Evolutionary conservation across 2,113 vertebrate species (phyloP).

Genomic region (Prietella phreatophila): DNA sequence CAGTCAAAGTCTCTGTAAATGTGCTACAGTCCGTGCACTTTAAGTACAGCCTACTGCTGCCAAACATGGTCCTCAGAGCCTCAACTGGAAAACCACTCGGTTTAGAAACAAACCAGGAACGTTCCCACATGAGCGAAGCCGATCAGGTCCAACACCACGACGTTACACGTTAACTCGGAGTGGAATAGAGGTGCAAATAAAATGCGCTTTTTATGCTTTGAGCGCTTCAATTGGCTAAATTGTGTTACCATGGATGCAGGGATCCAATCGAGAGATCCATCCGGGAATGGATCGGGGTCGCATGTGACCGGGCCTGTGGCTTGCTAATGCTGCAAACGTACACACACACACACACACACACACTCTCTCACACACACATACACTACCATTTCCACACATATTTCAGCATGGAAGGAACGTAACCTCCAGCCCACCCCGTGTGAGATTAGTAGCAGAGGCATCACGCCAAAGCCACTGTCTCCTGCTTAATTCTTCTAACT

Average conservation of each 20-base stretch:
- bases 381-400: constrained; percentile 59
- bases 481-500: constrained; percentile 72
- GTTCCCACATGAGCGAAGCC: constrained; percentile 19
- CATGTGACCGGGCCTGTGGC: constrained; percentile 13
- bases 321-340: constrained; percentile 13
- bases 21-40: constrained; percentile 11
- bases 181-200: not conserved
- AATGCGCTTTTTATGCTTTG: not conserved
- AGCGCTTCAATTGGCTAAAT: not conserved
- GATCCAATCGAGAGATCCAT: constrained; percentile 14
- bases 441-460: constrained; percentile 73
- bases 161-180: not conserved
- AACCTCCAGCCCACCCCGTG: constrained; percentile 66
- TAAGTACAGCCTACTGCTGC: constrained; percentile 38
- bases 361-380: constrained; percentile 2
- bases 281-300: not conserved
- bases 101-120: constrained; percentile 31
- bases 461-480: constrained; percentile 81
- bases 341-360: constrained; percentile 28
- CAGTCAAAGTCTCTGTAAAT: constrained; percentile 19
- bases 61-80: not conserved
- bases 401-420: constrained; percentile 59
- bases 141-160: not conserved
- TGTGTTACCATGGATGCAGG: constrained; percentile 7
- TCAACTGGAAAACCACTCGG: constrained; percentile 34